phyloP scores from a whole-genome alignment of 1,140 invertebrate genomes.

The Globodera ellingtonae region DNA sequence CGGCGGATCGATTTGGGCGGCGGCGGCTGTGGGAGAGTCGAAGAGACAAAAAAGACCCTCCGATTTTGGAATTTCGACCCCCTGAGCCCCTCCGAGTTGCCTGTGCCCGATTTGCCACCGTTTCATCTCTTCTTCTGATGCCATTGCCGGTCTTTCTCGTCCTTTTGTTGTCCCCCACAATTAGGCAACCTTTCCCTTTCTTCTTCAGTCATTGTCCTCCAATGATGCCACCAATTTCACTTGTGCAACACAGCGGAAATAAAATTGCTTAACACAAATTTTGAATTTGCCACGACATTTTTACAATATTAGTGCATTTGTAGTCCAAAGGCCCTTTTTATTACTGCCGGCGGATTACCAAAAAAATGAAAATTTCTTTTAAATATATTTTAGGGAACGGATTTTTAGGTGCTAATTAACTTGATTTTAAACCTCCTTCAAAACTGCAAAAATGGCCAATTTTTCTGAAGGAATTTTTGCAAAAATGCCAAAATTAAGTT shows the following conservation, averaged over 20 bases:
- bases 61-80: neutral
- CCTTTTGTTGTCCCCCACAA: neutral
- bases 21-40: constrained; percentile 5
- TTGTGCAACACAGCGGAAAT: neutral
- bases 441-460: no score
- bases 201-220: no score
- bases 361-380: no score
- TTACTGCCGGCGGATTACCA: no score
- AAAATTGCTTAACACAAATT: neutral
- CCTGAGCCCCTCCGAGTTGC: neutral
- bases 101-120: neutral
- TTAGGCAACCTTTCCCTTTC: neutral
- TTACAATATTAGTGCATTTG: no score
- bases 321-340: no score
- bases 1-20: constrained; percentile 13
- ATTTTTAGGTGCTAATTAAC: no score
- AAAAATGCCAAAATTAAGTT: no score
- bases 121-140: neutral
- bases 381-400: no score
- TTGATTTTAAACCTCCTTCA: no score
- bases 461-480: no score
- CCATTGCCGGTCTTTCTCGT: neutral
- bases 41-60: neutral
- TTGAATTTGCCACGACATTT: neutral
- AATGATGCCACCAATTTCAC: neutral